Base-by-base conservation (phyloP, 1,140 invertebrate species). In the Tyrophagus putrescentiae region DNA sequence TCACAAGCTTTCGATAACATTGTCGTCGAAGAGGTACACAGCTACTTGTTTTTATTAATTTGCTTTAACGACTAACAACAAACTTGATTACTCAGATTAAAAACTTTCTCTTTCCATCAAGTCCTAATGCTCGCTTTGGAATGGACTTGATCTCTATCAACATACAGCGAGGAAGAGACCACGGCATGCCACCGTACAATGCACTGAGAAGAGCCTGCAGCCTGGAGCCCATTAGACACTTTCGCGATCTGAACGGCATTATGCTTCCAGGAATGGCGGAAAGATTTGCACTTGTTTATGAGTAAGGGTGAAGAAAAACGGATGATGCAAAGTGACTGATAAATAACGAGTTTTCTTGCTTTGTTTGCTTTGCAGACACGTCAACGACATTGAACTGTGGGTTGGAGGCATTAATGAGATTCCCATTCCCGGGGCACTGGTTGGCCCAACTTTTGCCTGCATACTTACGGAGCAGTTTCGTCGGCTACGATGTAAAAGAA, bases 141-240 rank as follows among this genome's bases (percentile, higher is more conserved):
- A 65, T 69, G 64, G 71, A 72, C 48, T 60, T 72, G 11, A 64
- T 70, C 11, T 64, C 70, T 6, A 53, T 72, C 31, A 72, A 71
- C 60, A 65, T 72, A 29, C 71, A 72, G 58, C 62, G 71, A 41
- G 75, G 70, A 23, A 64, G 75, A 54, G 75, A 77, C 65, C 72
- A 76, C 64, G 75, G 75, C 6, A 52, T 75, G 1, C 70, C 73
- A 2, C 50, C 68, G 1, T 76, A 77, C 60, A 71, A 70, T 45
- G 54, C 62, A 13, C 70, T 65, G 27, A 60, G 67, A 13, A 27
- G 89, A 72, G 87, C 86, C 77, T 93, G 87, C 67, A 87, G 87
- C 3, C 74, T 92, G 32, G 75, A 77, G 2, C 73, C 75, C 41
- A 81, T 83, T 0, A 71, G 68, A 16, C 80, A 68, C 16, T 96